Percentiles rank a stretch among this genome's conserved stretches.
Conservation (phyloP, 1,140 invertebrate species). For the Calliopsis andreniformis region DNA sequence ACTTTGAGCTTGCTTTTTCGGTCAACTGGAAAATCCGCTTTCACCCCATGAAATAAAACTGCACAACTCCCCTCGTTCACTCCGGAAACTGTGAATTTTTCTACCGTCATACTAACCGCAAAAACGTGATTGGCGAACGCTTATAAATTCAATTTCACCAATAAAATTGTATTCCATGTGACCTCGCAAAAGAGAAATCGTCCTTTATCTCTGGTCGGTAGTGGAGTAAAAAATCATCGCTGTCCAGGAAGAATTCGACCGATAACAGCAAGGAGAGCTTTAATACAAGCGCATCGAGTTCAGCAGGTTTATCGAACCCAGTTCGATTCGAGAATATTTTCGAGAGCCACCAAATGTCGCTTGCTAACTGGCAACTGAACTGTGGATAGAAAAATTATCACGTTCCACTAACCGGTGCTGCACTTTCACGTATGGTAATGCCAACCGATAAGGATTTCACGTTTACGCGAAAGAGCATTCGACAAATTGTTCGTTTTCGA, state of each 20-base stretch:
- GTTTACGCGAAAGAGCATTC: neutral
- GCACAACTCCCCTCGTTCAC: neutral
- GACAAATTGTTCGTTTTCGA: neutral
- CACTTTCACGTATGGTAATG: constrained; percentile 60
- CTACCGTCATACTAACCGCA: too few relatives aligned
- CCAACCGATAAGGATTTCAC: constrained; percentile 41
- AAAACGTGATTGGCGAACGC: neutral
- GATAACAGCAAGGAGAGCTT: too few relatives aligned
- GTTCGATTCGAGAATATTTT: neutral
- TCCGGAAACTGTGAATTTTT: neutral
- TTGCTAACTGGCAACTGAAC: constrained; percentile 19
- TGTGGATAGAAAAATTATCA: constrained; percentile 52
- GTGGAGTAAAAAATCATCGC: neutral
- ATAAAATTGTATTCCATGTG: neutral
- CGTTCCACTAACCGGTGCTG: constrained; percentile 40
- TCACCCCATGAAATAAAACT: too few relatives aligned
- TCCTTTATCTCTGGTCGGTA: neutral
- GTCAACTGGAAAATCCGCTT: too few relatives aligned
- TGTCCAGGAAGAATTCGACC: neutral
- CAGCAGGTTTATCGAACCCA: too few relatives aligned
- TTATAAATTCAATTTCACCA: neutral
- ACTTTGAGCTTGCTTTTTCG: too few relatives aligned
- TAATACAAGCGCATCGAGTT: too few relatives aligned
- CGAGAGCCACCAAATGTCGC: neutral
- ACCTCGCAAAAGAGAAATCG: neutral